Evolutionary conservation across 1,140 invertebrate species (phyloP), one percentile per base, ranked within the genome.

Genomic region (Drosophila murphyi): DNA sequence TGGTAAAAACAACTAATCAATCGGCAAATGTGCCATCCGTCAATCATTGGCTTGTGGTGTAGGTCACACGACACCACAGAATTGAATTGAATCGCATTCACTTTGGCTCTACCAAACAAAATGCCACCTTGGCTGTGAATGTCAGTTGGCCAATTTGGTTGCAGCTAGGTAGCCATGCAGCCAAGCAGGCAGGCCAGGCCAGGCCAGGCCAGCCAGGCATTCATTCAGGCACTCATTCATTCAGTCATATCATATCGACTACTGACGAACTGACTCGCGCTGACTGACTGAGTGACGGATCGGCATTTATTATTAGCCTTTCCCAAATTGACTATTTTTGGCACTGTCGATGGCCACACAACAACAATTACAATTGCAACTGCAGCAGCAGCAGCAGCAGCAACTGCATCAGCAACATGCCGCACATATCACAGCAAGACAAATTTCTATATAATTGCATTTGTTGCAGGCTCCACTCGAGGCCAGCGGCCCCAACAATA

Each of bases 1-100:
- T 89, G 86, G 85, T 90, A 90, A 89, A 80, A 90, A 90, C 85
- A 89, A 89, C 85, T 89, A 89, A 89, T 89, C 85, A 89, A 89
- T 89, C 88, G 72, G 80, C 78, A 89, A 89, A 89, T 89, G 86
- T 89, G 85, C 85, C 85, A 89, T 89, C 85, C 85, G 85, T 89
- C 85, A 90, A 89, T 89, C 85, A 89, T 69, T 78, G 12, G 74
- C 54, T 37, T 78, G 57, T 83, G 83, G 85, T 88, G 83, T 87
- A 87, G 83, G 83, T 87, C 83, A 87, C 83, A 87, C 83, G 83
- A 88, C 83, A 88, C 83, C 85, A 87, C 63, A 59, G 12, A 61
- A 60, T 67, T 63, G 56, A 39, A 86, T 86, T 86, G 82, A 81
- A 69, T 87, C 72, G 83, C 83, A 88, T 88, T 88, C 83, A 83